Conservation (phyloP, 2,797 vertebrate species). For the Eutrigla gurnardus region DNA sequence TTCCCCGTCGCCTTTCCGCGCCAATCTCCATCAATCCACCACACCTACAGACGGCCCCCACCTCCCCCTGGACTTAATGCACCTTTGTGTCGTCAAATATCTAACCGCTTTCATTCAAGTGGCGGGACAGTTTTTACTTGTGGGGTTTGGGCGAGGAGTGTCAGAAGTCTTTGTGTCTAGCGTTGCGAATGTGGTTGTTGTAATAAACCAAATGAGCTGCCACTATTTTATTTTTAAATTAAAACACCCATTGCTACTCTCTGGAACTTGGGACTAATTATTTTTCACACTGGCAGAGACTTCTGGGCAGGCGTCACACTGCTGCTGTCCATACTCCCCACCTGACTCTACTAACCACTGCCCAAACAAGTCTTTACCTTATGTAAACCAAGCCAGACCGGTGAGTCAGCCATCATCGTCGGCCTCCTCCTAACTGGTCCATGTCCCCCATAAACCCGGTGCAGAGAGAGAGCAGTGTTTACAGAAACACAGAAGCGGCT, state of each 20-base stretch:
- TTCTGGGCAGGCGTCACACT: slow-evolving; percentile 1
- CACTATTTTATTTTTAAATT: slow-evolving; percentile 53
- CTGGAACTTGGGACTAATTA: slow-evolving; percentile 47
- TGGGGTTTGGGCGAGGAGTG: slow-evolving; percentile 38
- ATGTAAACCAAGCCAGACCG: slow-evolving; percentile 72
- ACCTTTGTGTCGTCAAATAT: slow-evolving; percentile 51
- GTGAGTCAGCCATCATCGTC: slow-evolving; percentile 75
- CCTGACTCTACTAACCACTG: slow-evolving; percentile 64
- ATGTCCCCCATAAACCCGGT: slow-evolving; percentile 68
- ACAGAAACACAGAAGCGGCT: slow-evolving; percentile 80
- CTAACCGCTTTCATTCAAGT: slow-evolving; percentile 29
- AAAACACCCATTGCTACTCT: slow-evolving; percentile 38
- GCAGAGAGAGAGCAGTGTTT: slow-evolving; percentile 75
- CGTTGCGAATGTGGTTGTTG: slow-evolving; percentile 47
- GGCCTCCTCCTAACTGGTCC: slow-evolving; percentile 73
- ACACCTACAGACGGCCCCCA: slow-evolving; percentile 50
- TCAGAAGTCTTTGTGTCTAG: slow-evolving; percentile 51
- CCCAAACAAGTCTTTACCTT: slow-evolving; percentile 77
- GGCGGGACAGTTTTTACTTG: slow-evolving; percentile 38
- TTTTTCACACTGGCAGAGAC: slow-evolving; percentile 30
- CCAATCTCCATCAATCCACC: slow-evolving; percentile 93
- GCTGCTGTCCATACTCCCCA: slow-evolving; percentile 48
- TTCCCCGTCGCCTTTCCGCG: slow-evolving; percentile 87
- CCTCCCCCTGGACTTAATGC: slow-evolving; percentile 18
- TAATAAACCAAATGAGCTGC: slow-evolving; percentile 64